phyloP scores from a whole-genome alignment of 1,140 invertebrate species.

The Aphis craccivora region DNA sequence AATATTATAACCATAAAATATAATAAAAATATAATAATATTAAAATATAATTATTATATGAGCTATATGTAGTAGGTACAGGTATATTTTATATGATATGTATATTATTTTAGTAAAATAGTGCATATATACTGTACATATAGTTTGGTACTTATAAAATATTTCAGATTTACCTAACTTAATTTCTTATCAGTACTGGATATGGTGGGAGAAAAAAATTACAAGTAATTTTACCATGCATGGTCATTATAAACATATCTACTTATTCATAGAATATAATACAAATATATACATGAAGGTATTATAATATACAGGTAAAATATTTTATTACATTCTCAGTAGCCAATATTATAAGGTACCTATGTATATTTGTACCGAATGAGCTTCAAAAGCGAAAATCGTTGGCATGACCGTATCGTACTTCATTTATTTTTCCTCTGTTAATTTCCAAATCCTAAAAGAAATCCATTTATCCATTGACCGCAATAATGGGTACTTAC shows the following conservation, averaged over 20 bases:
- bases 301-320: too few relatives aligned
- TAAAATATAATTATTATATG: too few relatives aligned
- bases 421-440: neutral
- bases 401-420: neutral
- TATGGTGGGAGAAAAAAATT: neutral
- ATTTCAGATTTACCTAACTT: neutral
- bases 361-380: neutral
- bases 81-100: neutral
- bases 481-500: neutral
- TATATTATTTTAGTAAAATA: too few relatives aligned
- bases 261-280: too few relatives aligned
- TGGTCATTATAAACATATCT: neutral
- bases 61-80: neutral
- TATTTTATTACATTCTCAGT: neutral
- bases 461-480: neutral
- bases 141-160: neutral
- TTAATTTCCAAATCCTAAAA: neutral
- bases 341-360: too few relatives aligned
- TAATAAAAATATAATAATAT: too few relatives aligned
- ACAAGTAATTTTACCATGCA: neutral
- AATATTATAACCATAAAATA: neutral
- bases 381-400: too few relatives aligned
- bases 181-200: neutral
- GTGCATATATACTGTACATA: too few relatives aligned
- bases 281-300: too few relatives aligned